Percentiles rank a stretch among this genome's conserved stretches.
phyloP scores from a whole-genome alignment of 1,140 invertebrate genomes.

The Leptinotarsa undecemlineata region DNA sequence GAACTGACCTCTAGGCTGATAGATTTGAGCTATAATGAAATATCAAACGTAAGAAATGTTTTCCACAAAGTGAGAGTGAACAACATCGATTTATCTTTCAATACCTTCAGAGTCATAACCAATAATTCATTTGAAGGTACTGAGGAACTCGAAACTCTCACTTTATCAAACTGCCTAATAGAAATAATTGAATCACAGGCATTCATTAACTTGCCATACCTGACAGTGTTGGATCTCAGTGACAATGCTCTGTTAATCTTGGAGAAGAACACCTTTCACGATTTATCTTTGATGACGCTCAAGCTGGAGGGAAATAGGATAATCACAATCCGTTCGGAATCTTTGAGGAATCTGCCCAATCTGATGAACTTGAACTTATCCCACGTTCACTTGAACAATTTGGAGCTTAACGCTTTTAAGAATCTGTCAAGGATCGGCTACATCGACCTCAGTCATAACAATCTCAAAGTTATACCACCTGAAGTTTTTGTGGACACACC shows the following conservation, averaged over 20 bases:
- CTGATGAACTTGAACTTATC: conserved; percentile 2
- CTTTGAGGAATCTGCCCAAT: conserved; percentile 6
- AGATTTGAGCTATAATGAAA: neutral
- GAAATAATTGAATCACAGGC: neutral
- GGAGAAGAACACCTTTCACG: neutral
- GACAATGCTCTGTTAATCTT: neutral
- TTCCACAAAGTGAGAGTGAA: neutral
- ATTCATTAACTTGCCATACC: neutral
- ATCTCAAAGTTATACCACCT: neutral
- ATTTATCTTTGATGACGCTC: neutral
- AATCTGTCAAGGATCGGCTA: neutral
- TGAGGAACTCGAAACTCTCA: neutral
- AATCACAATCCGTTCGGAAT: neutral
- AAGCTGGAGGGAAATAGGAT: conserved; percentile 17
- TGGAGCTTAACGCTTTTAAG: neutral
- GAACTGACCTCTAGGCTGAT: neutral
- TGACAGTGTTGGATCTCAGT: neutral
- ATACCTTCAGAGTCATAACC: neutral
- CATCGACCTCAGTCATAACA: conserved; percentile 16
- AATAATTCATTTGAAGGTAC: neutral
- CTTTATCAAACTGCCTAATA: neutral
- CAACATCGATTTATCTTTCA: neutral
- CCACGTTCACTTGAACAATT: neutral
- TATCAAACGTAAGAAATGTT: neutral
- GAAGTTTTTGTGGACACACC: neutral